Evolutionary conservation across 2,797 vertebrate species (phyloP).

Genomic region (Numenius phaeopus): DNA sequence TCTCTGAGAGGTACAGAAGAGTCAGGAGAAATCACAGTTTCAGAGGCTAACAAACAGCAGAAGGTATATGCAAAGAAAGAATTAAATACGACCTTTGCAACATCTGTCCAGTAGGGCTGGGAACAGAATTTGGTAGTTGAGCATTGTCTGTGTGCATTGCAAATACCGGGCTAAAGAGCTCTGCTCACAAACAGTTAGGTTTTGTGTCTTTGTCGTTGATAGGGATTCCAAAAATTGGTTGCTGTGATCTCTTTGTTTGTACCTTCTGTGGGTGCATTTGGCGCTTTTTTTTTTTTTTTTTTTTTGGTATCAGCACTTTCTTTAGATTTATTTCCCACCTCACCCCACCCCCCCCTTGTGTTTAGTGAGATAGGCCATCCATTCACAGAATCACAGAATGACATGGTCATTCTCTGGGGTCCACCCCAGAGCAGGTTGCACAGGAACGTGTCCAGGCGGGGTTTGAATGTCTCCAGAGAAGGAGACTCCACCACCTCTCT

Average conservation of each 20-base stretch:
- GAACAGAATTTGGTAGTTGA: background rate
- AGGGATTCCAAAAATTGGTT: background rate
- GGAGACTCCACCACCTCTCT: too few species aligned
- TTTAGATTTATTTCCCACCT: background rate
- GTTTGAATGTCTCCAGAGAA: too few species aligned
- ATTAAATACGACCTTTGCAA: background rate
- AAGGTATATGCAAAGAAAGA: background rate
- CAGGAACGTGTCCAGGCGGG: too few species aligned
- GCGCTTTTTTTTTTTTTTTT: background rate
- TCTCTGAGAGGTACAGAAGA: background rate
- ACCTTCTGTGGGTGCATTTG: background rate
- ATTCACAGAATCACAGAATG: background rate
- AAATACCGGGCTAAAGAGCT: background rate
- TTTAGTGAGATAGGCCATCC: background rate
- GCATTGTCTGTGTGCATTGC: background rate
- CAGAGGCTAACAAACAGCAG: background rate
- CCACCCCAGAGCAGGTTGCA: too few species aligned
- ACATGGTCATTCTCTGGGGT: too few species aligned
- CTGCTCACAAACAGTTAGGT: background rate
- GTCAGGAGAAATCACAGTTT: background rate
- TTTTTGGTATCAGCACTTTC: background rate
- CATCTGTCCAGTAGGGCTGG: background rate
- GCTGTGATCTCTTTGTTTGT: background rate
- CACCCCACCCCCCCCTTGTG: too few species aligned
- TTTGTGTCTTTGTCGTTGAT: background rate